phyloP scores from a whole-genome alignment of 2,888 invertebrate genomes.

The Mellilla xanthometata region DNA sequence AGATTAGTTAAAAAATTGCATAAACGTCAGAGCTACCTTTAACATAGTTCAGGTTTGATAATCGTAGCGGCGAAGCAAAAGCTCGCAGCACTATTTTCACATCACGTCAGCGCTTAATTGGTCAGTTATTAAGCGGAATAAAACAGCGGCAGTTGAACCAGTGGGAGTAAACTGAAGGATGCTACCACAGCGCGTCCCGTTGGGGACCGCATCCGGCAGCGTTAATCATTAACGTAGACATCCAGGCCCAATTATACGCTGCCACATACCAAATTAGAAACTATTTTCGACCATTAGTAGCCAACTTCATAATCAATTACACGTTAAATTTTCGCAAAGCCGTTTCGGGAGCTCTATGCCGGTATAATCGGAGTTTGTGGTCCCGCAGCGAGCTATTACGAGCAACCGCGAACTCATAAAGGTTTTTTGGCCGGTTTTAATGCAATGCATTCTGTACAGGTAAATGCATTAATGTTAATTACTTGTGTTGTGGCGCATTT shows the following conservation, averaged over 20 bases:
- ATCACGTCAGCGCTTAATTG: conserved; percentile 36
- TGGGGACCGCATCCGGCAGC: conserved; percentile 50
- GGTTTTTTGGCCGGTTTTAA: conserved; percentile 75
- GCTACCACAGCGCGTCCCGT: conserved; percentile 44
- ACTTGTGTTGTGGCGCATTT: conserved; percentile 31
- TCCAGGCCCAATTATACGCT: conserved; percentile 73
- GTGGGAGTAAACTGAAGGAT: conserved; percentile 53
- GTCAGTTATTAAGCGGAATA: conserved; percentile 35
- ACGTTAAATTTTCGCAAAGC: conserved; percentile 77
- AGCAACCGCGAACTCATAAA: conserved; percentile 61
- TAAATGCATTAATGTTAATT: conserved; percentile 47
- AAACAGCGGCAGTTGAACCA: conserved; percentile 29
- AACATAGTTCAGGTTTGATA: not conserved
- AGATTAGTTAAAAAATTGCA: too few relatives aligned
- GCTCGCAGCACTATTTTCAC: conserved; percentile 45
- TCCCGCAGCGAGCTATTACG: conserved; percentile 77
- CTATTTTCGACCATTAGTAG: conserved; percentile 80
- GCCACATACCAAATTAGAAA: conserved; percentile 78
- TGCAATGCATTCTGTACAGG: conserved; percentile 62
- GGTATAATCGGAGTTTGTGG: conserved; percentile 81
- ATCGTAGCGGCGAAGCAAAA: conserved; percentile 35
- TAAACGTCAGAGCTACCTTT: too few relatives aligned
- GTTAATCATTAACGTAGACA: conserved; percentile 75
- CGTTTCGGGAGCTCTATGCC: conserved; percentile 74
- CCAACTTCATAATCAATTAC: conserved; percentile 82